Percentiles rank a stretch among this genome's conserved stretches.
These are phyloP conservation scores for Bombus vancouverensis DNA, from an alignment of 1,140 invertebrate genomes.

Conservation along the genomic window DNA sequence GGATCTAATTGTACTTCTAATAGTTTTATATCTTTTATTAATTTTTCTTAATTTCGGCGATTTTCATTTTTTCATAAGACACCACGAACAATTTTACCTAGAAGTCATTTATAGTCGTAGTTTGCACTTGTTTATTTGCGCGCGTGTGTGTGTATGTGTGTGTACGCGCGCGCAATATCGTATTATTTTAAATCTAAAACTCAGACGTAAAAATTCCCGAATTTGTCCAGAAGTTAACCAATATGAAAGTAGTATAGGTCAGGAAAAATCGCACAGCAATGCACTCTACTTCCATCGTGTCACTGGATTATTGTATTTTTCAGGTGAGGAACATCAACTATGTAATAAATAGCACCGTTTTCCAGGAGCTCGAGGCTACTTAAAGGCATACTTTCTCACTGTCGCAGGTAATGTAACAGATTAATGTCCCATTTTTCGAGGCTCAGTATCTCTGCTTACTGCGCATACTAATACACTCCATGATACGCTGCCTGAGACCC, in stretches of 20 bases:
- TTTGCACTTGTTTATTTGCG: too few species aligned
- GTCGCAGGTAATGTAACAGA: conserved; percentile 69
- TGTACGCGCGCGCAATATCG: accelerated
- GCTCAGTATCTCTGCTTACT: conserved; percentile 62
- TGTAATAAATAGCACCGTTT: conserved; percentile 66
- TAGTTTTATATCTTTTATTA: neutral
- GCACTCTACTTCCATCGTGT: conserved; percentile 25
- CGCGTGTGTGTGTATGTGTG: too few species aligned
- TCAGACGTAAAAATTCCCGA: too few species aligned
- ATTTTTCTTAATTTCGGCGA: neutral
- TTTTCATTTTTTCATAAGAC: neutral
- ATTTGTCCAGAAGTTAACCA: neutral
- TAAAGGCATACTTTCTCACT: conserved; percentile 68
- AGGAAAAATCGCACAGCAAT: conserved; percentile 29
- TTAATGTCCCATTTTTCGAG: conserved; percentile 71
- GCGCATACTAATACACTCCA: conserved; percentile 63
- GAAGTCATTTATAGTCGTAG: neutral
- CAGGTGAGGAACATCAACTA: conserved; percentile 32
- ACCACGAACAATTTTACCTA: neutral
- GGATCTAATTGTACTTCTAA: neutral
- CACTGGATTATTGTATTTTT: conserved; percentile 65
- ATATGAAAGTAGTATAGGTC: conserved; percentile 8
- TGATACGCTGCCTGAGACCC: conserved; percentile 52
- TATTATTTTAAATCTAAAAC: neutral
- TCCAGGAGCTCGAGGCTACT: conserved; percentile 61